Evolutionary conservation across 1,140 invertebrate species (phyloP), one percentile per base, ranked within the genome.

Genomic region (Centruroides vittatus): DNA sequence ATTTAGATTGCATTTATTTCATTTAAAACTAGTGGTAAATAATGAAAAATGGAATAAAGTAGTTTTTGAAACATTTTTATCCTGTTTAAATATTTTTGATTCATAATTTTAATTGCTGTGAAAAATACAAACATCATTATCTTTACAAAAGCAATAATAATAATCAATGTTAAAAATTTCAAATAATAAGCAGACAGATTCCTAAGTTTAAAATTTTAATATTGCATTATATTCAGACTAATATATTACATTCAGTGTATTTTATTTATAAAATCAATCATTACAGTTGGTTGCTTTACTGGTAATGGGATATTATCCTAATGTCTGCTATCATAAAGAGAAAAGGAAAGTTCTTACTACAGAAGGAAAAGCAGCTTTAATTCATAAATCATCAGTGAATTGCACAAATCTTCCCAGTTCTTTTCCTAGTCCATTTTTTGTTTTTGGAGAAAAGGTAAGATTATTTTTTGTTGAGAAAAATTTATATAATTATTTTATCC

Each of bases 331-430:
- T 68, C 91, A 98, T 71, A 93, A 93, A 73, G 92, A 93, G 57
- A 96, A 96, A 71, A 79, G 93, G 54, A 96, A 95, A 76, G 92
- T 98, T 10, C 76, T 96, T 13, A 98, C 95, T 5, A 91, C 90
- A 0, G 95, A 98, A 78, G 89, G 89, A 34, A 95, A 93, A 73
- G 83, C 85, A 4, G 95, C 94, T 0, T 74, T 98, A 0, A 87
- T 98, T 57, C 92, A 97, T 74, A 98, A 98, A 73, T 92, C 92
- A 0, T 98, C 94, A 1, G 92, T 98, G 1, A 97, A 97, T 76
- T 96, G 93, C 73, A 87, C 82, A 65, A 91, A 88, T 71, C 78
- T 65, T 35, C 75, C 75, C 60, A 65, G 82, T 59, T 85, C 88
- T 54, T 98, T 97, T 69, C 88, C 89, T 1, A 95, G 86, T 61